Percentiles rank a stretch among this genome's conserved stretches.
Conservation (phyloP, 2,888 invertebrate species). For the Mythimna albipuncta region DNA sequence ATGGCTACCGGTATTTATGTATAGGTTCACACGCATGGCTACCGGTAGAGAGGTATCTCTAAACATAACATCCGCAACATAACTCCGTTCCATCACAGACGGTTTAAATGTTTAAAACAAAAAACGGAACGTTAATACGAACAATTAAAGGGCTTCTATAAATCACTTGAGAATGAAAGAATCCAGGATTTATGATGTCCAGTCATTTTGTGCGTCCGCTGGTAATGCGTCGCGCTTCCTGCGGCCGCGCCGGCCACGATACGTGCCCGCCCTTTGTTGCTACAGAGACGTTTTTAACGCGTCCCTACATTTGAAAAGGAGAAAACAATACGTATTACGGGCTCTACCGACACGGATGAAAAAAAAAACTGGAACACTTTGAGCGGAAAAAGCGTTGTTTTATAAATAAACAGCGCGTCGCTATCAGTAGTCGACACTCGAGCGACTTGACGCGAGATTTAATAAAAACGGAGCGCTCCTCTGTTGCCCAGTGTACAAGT, state of each 20-base stretch:
- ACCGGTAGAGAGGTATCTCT: no score
- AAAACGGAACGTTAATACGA: conserved; percentile 62
- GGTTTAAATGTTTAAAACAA: conserved; percentile 59
- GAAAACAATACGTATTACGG: conserved; percentile 77
- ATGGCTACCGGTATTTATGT: no score
- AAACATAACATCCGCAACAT: conserved; percentile 23
- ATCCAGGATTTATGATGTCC: conserved; percentile 71
- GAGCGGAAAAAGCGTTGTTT: conserved; percentile 87
- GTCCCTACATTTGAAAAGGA: conserved; percentile 76
- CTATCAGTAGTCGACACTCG: conserved; percentile 89
- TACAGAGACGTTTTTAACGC: conserved; percentile 77
- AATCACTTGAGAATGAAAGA: conserved; percentile 71
- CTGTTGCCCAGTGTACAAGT: conserved; percentile 80
- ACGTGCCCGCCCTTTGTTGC: conserved; percentile 70
- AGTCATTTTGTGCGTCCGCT: conserved; percentile 70
- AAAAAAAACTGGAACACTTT: conserved; percentile 80
- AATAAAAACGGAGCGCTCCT: conserved; percentile 82
- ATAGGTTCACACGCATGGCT: no score
- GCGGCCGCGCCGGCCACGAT: conserved; percentile 67
- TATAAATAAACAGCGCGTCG: conserved; percentile 86
- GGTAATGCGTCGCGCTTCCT: conserved; percentile 71
- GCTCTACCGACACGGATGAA: conserved; percentile 68
- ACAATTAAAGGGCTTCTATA: conserved; percentile 67
- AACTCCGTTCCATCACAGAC: conserved; percentile 51
- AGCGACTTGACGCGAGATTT: conserved; percentile 85